Conservation (phyloP, 2,113 vertebrate species). For the Glaucidium brasilianum region DNA sequence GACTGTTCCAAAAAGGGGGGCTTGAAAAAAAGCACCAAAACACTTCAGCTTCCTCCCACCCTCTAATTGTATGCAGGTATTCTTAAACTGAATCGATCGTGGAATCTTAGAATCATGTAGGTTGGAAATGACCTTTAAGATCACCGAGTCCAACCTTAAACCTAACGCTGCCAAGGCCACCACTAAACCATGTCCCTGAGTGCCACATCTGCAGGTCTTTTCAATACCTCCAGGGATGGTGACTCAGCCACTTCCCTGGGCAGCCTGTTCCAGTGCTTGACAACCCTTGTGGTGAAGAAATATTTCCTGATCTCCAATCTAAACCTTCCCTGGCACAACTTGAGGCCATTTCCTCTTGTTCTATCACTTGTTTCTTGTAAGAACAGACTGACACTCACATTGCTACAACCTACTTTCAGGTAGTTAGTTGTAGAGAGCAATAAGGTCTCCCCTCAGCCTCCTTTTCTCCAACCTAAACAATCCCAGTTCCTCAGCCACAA, state of each 20-base stretch:
- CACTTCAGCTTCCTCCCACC: not conserved
- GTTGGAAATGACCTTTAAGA: not conserved
- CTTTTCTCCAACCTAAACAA: not conserved
- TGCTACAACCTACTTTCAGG: not conserved
- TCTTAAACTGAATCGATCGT: not conserved
- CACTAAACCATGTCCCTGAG: not conserved
- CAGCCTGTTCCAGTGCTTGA: not conserved
- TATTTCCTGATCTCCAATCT: not conserved
- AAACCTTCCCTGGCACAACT: not conserved
- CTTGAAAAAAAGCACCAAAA: not conserved
- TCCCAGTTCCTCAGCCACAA: not conserved
- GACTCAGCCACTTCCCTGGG: not conserved
- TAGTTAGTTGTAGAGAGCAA: not conserved
- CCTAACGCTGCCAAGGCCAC: not conserved
- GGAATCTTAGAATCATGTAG: not conserved
- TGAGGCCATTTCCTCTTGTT: not conserved
- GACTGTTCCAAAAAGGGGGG: not conserved
- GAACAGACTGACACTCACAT: not conserved
- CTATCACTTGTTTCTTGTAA: not conserved
- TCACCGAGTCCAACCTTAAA: not conserved
- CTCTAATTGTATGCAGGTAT: not conserved
- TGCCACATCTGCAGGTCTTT: accelerated
- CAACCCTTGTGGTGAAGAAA: not conserved
- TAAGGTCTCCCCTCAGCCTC: not conserved
- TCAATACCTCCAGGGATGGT: not conserved